These are phyloP conservation scores for Condylostylus longicornis DNA, from an alignment of 1,140 invertebrate genomes.

Conservation along the genomic window DNA sequence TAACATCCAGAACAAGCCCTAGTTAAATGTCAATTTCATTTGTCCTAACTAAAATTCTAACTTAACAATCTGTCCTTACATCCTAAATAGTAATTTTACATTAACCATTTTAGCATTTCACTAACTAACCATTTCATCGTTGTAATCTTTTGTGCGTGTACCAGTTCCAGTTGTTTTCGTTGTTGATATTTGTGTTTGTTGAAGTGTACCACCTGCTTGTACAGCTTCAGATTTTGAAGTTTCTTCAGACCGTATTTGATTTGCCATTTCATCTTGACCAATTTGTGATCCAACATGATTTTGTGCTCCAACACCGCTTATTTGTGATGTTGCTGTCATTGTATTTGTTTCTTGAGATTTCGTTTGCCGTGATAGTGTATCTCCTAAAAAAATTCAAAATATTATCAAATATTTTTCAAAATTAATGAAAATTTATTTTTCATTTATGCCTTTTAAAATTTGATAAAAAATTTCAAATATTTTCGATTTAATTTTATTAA, in stretches of 20 bases:
- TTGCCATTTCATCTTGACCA: slow-evolving; percentile 25
- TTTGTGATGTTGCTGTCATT: slow-evolving; percentile 42
- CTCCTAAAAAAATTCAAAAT: slow-evolving; percentile 11
- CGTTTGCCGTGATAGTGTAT: slow-evolving; percentile 37
- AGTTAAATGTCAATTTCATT: too few species aligned
- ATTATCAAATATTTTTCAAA: too few species aligned
- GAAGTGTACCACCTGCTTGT: slow-evolving; percentile 57
- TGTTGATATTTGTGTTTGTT: slow-evolving; percentile 31
- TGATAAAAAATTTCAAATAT: too few species aligned
- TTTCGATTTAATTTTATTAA: too few species aligned
- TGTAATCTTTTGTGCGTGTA: slow-evolving; percentile 33
- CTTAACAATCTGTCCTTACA: too few species aligned
- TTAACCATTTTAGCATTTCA: too few species aligned
- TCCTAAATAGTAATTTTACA: too few species aligned
- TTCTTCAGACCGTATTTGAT: slow-evolving; percentile 30
- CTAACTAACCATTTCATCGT: slow-evolving; percentile 29
- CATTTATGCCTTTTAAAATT: too few species aligned
- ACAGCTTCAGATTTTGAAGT: slow-evolving; percentile 61
- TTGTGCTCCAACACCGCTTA: slow-evolving; percentile 24
- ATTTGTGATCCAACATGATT: slow-evolving; percentile 34
- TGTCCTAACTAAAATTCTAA: too few species aligned
- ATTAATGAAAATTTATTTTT: too few species aligned
- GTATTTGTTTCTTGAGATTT: slow-evolving; percentile 49
- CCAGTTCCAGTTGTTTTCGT: slow-evolving; percentile 42
- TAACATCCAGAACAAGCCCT: too few species aligned